phyloP scores from a whole-genome alignment of 2,113 vertebrate species.

The Scophthalmus maximus region DNA sequence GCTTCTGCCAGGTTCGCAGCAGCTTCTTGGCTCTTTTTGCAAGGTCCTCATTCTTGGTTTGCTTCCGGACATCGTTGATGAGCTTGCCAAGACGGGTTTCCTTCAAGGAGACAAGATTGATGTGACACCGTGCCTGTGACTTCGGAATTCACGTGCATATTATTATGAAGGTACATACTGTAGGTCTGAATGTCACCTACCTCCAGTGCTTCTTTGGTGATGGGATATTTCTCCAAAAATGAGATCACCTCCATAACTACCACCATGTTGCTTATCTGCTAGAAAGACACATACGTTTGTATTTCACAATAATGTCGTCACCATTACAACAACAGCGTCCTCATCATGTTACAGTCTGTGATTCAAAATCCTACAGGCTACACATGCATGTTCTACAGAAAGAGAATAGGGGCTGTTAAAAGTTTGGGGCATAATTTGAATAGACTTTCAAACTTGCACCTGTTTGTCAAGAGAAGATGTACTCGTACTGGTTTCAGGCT shows the following conservation, averaged over 20 bases:
- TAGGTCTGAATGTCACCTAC: slow-evolving; percentile 72
- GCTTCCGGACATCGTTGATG: slow-evolving; percentile 95
- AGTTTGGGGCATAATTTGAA: slow-evolving; percentile 64
- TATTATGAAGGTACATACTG: neutral
- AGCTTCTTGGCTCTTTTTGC: slow-evolving; percentile 95
- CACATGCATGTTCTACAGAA: neutral
- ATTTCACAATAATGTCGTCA: neutral
- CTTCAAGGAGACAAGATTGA: slow-evolving; percentile 71
- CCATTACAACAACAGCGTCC: neutral
- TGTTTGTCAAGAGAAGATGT: slow-evolving; percentile 43
- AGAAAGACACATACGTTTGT: slow-evolving; percentile 46
- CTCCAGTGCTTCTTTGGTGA: slow-evolving; percentile 98
- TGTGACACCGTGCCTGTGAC: neutral
- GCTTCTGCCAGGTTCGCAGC: slow-evolving; percentile 92
- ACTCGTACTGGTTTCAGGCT: slow-evolving; percentile 60
- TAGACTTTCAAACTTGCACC: slow-evolving; percentile 79
- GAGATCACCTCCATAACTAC: slow-evolving; percentile 96
- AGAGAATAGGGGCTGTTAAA: neutral
- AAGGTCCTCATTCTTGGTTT: slow-evolving; percentile 93
- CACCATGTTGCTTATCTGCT: slow-evolving; percentile 97
- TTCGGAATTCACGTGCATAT: neutral
- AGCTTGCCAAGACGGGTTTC: slow-evolving; percentile 95
- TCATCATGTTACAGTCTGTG: neutral
- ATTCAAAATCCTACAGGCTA: neutral
- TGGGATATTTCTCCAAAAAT: slow-evolving; percentile 95